These are phyloP conservation scores for Megalopta genalis DNA, from an alignment of 1,140 invertebrate genomes.

Conservation along the genomic window DNA sequence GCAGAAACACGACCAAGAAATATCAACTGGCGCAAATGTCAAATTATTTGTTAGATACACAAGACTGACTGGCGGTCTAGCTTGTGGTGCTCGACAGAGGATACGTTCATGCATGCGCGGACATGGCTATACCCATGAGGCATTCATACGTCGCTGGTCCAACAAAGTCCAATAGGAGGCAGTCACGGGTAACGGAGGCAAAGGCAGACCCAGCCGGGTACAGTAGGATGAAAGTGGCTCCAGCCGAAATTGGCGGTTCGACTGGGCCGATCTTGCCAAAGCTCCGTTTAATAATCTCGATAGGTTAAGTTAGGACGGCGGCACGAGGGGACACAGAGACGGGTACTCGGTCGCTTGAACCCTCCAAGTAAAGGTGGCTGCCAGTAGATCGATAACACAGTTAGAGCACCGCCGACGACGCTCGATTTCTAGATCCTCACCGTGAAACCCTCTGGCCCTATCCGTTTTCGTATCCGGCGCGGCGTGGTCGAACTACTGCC, in stretches of 20 bases:
- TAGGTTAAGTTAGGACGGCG: conserved; percentile 23
- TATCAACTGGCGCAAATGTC: not conserved
- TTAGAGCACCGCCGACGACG: conserved; percentile 25
- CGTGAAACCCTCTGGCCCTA: not conserved
- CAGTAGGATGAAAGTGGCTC: conserved; percentile 47
- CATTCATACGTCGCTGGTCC: conserved; percentile 49
- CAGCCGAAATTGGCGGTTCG: conserved; percentile 58
- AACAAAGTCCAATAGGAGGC: conserved; percentile 58
- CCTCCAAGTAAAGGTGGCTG: conserved; percentile 17
- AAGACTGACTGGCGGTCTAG: too few relatives aligned
- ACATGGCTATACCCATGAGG: conserved; percentile 25
- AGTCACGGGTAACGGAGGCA: conserved; percentile 50
- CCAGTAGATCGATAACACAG: conserved; percentile 47
- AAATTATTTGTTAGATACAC: conserved; percentile 15
- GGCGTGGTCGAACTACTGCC: not conserved
- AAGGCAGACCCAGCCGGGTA: conserved; percentile 14
- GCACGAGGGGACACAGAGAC: conserved; percentile 10
- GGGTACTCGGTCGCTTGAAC: conserved; percentile 40
- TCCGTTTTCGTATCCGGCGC: too few relatives aligned
- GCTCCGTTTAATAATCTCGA: conserved; percentile 63
- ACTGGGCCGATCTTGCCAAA: conserved; percentile 60
- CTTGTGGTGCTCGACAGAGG: not conserved
- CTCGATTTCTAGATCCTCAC: conserved; percentile 20
- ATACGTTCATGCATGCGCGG: conserved; percentile 19
- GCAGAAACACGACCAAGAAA: not conserved